Evolutionary conservation across 2,113 vertebrate genomes (phyloP).

Genomic region (Elanoides forficatus): DNA sequence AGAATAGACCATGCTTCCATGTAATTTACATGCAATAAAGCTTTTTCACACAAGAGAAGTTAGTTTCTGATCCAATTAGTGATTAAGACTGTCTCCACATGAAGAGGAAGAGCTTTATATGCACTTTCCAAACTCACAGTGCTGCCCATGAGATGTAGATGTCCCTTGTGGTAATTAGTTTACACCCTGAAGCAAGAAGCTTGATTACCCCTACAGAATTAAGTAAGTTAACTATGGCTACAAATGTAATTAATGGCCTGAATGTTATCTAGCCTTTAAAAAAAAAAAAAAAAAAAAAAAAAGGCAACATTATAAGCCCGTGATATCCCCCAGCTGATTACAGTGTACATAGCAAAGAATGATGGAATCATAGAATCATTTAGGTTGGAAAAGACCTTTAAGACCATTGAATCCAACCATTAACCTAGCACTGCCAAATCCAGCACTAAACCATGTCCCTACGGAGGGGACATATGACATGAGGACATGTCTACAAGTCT

Average conservation of each 20-base stretch:
- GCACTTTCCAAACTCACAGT: neutral
- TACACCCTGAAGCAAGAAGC: neutral
- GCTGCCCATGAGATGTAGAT: neutral
- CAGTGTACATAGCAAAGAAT: neutral
- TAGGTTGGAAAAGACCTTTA: neutral
- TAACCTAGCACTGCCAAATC: neutral
- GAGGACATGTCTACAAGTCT: accelerated
- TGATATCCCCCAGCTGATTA: neutral
- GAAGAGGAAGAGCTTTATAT: neutral
- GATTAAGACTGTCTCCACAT: neutral
- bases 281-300: neutral
- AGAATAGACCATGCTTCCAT: neutral
- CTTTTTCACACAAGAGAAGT: neutral
- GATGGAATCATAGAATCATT: neutral
- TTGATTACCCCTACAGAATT: neutral
- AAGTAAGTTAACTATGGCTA: neutral
- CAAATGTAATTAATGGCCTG: neutral
- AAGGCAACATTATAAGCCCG: neutral
- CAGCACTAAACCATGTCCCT: neutral
- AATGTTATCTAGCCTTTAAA: neutral
- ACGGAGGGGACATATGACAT: too few species aligned
- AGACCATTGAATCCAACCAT: neutral
- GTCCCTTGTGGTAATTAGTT: neutral
- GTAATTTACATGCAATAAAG: neutral
- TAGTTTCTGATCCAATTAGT: neutral